phyloP scores from a whole-genome alignment of 2,797 vertebrate species.

The Ctenochaetus hawaiiensis region DNA sequence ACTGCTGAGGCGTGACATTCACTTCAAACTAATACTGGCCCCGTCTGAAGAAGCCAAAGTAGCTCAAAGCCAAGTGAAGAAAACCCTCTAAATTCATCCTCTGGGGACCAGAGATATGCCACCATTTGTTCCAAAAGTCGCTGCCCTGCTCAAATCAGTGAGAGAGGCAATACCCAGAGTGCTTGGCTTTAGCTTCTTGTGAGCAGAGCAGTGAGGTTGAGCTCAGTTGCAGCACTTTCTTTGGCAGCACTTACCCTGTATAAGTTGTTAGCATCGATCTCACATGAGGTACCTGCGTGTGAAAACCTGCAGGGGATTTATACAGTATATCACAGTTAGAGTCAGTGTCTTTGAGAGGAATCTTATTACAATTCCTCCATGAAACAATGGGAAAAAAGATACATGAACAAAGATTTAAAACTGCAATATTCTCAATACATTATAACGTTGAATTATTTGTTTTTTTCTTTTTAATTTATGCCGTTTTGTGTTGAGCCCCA shows the following conservation, averaged over 20 bases:
- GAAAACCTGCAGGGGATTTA: constrained; percentile 41
- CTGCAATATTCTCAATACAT: constrained; percentile 7
- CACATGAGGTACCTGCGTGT: constrained; percentile 27
- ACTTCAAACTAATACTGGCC: constrained; percentile 30
- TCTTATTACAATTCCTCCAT: constrained; percentile 44
- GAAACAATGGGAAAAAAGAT: constrained; percentile 16
- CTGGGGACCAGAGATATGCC: constrained; percentile 20
- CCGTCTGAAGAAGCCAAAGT: constrained; percentile 32
- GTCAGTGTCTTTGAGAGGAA: constrained; percentile 32
- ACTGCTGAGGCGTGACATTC: constrained; percentile 31
- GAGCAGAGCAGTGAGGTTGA: constrained; percentile 18
- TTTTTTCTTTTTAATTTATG: constrained; percentile 4
- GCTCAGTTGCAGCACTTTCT: constrained; percentile 28
- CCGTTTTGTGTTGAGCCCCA: background rate
- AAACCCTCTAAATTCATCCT: constrained; percentile 33
- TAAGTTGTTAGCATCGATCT: constrained; percentile 49
- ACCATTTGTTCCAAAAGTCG: constrained; percentile 40
- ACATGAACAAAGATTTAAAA: constrained; percentile 32
- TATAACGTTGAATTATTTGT: constrained; percentile 16
- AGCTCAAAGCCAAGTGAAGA: constrained; percentile 22
- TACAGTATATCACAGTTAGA: constrained; percentile 58
- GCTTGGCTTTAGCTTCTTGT: constrained; percentile 25
- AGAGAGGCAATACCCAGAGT: constrained; percentile 33
- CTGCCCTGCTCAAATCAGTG: constrained; percentile 35
- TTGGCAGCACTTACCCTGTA: constrained; percentile 40